Evolutionary conservation across 2,888 invertebrate genomes (phyloP), one percentile per base, ranked within the genome.

Genomic region (Luperina nickerlii): DNA sequence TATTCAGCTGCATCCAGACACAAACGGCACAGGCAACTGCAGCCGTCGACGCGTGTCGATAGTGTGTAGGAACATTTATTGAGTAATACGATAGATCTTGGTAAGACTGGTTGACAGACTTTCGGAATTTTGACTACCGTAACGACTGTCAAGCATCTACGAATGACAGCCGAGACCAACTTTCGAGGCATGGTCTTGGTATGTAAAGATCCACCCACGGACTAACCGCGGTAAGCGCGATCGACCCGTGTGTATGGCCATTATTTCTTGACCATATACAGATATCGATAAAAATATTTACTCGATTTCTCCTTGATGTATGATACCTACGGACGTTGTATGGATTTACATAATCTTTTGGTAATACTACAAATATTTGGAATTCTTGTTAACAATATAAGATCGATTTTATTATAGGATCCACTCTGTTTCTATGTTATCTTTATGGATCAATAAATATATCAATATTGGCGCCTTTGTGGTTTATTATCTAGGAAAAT

Each of bases 271-370:
- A 13, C 9, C 51, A 11, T 1, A 38, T 60, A 51, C 70, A 62
- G 79, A 79, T 68, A 57, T 42, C 42, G 20, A 75, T 79, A 73
- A 75, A 82, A 73, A 76, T 70, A 83, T 66, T 42, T 13, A 51
- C 68, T 76, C 32, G 67, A 77, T 80, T 78, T 84, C 68, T 78
- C 60, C 76, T 82, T 89, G 84, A 87, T 74, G 60, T 80, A 88
- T 86, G 63, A 80, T 83, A 76, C 86, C 84, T 85, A 88, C 66
- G 27, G 9, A 38, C 27, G 63, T 27, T 42, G 20, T 66, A 60
- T n/a, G 45, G 70, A 86, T 86, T 78, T 5, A 57, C 51, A 81
- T 83, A 83, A 82, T 80, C 67, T n/a, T 79, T n/a, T 54, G 62
- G 32, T 60, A 57, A 76, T 74, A 24, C 68, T 62, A 54, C 24